A percentile compares a stretch with the other conserved stretches of the same genome.
Conservation (phyloP, 2,113 vertebrate genomes). For the Ciconia maguari region DNA sequence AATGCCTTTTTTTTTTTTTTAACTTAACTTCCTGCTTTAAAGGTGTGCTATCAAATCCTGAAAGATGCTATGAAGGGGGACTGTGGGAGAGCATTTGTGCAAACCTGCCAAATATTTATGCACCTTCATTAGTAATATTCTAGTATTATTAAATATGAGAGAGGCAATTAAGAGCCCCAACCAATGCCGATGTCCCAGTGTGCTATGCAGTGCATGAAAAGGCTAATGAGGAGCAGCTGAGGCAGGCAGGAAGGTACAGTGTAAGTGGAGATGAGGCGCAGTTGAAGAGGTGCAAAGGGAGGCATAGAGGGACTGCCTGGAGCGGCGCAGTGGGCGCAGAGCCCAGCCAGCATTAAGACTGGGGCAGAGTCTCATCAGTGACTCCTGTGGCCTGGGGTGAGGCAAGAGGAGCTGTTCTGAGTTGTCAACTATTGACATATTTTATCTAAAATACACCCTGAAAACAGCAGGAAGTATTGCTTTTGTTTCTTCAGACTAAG, state of each 20-base stretch:
- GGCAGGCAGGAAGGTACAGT: neutral
- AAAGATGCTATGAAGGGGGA: neutral
- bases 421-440: neutral
- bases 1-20: neutral
- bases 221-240: neutral
- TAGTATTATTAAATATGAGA: neutral
- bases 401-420: neutral
- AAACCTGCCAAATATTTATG: neutral
- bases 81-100: neutral
- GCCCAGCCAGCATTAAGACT: neutral
- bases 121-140: neutral
- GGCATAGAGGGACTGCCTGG: fast-evolving
- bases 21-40: neutral
- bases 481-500: neutral
- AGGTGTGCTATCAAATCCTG: neutral
- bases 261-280: neutral
- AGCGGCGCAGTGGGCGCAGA: fast-evolving
- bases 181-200: neutral
- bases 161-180: neutral
- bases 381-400: neutral
- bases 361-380: neutral
- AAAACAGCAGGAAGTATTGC: neutral
- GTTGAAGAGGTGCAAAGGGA: neutral
- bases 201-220: neutral
- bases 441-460: neutral